Conservation (phyloP, 2,888 invertebrate genomes). For the Aphodius sticticus region DNA sequence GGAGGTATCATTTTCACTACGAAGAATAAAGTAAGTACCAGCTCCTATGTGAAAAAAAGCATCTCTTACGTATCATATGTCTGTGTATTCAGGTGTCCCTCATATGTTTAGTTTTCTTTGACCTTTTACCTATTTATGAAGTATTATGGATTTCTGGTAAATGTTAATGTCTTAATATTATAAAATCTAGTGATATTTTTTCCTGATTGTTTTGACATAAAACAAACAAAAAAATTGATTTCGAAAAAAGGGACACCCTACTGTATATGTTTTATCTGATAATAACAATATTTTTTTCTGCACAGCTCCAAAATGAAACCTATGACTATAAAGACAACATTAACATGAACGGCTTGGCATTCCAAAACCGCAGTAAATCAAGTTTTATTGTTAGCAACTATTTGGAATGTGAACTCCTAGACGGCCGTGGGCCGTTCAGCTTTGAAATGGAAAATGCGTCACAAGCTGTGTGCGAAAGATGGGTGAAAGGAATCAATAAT, state of each 20-base stretch:
- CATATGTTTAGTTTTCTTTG: too few species aligned
- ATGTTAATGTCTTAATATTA: too few species aligned
- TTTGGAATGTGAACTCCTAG: not conserved
- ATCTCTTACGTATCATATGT: too few species aligned
- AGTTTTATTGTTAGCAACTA: not conserved
- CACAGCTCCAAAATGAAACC: conserved; percentile 47
- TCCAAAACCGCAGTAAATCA: not conserved
- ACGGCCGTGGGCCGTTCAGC: not conserved
- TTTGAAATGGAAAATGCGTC: not conserved
- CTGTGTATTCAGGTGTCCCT: too few species aligned
- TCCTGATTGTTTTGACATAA: too few species aligned
- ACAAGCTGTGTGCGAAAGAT: not conserved
- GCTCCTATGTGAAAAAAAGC: too few species aligned
- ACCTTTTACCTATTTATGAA: too few species aligned
- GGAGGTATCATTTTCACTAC: conserved; percentile 52
- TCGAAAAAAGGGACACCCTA: too few species aligned
- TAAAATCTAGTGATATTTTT: too few species aligned
- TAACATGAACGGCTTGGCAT: conserved; percentile 45
- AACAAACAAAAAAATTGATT: too few species aligned
- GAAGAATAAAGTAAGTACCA: conserved; percentile 41
- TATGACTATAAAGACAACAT: conserved; percentile 52
- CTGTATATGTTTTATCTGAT: too few species aligned
- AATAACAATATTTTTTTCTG: not conserved
- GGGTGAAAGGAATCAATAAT: not conserved
- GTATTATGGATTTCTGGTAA: too few species aligned